Evolutionary conservation across 2,797 vertebrate genomes (phyloP), one percentile per base, ranked within the genome.

Genomic region (Lithobates pipiens): DNA sequence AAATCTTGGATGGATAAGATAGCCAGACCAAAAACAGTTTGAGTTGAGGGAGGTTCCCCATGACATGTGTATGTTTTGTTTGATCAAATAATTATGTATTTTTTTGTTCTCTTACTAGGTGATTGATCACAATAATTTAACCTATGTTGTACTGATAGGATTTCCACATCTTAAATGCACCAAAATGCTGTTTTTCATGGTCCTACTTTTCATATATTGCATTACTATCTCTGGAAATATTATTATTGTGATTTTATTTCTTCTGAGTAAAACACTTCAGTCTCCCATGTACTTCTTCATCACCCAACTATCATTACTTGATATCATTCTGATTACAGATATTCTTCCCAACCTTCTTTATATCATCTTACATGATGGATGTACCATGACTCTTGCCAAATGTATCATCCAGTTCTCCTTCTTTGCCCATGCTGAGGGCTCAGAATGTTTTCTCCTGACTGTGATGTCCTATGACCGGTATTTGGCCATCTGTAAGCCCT

Each of bases 381-480:
- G 27, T 67, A 67, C 65, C 65, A 67, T 67, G 65, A 6, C 65
- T 29, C 65, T 67, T 27, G 10, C 25, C 3, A 3, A 11, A 11
- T 67, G 65, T n/a, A 27, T 74, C 72, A 25, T 29, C 27, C 72
- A 74, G 42, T 74, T 46, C 5, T 46, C 25, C 25, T 27, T 46
- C 42, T 74, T 74, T 74, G 42, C 39, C 15, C 25, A 25, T 23
- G 23, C 72, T n/a, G 72, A 50, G 25, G 13, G 16, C 0, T 73
- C 39, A 4, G 71, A 73, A 13, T 73, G 71, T 73, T 42, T 73
- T 18, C 71, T 73, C 18, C 42, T 74, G 3, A 44, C 42, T 7
- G 72, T 46, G 23, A 74, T 74, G 72, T 74, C 72, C 6, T 74
- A 74, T 29, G 72, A 74, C 3, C 72, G 72, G 9, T 74, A 74